Percentiles rank a stretch among this genome's conserved stretches.
Conservation (phyloP, 2,113 vertebrate species). For the Pelodiscus sinensis region DNA sequence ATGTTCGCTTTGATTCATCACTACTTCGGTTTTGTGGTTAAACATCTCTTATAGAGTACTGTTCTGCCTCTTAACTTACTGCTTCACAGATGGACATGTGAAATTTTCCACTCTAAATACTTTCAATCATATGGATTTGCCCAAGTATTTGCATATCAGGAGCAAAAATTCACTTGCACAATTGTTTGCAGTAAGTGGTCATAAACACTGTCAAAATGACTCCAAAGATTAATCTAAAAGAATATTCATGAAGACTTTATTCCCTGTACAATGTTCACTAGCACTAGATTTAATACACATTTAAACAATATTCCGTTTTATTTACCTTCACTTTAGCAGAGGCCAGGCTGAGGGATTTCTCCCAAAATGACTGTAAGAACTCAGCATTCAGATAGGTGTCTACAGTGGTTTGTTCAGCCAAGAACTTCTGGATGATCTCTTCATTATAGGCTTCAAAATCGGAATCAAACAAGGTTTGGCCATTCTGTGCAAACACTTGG, state of each 20-base stretch:
- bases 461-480: slow-evolving; percentile 73
- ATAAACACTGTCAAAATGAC: not conserved
- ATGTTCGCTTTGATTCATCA: not conserved
- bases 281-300: not conserved
- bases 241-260: not conserved
- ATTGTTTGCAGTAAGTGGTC: not conserved
- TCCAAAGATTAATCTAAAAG: not conserved
- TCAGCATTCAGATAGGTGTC: slow-evolving; percentile 76
- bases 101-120: not conserved
- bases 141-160: not conserved
- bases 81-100: not conserved
- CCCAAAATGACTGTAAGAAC: slow-evolving; percentile 78
- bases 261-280: not conserved
- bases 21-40: not conserved
- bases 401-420: slow-evolving; percentile 48
- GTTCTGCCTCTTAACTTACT: not conserved
- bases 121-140: not conserved
- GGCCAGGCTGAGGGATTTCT: slow-evolving; percentile 68
- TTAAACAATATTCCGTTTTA: not conserved
- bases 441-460: slow-evolving; percentile 78
- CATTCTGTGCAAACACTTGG: slow-evolving; percentile 63
- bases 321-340: slow-evolving; percentile 75
- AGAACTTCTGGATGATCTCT: slow-evolving; percentile 77
- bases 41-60: not conserved
- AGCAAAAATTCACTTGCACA: not conserved